Conservation (phyloP, 1,140 invertebrate genomes). For the Lerema accius region DNA sequence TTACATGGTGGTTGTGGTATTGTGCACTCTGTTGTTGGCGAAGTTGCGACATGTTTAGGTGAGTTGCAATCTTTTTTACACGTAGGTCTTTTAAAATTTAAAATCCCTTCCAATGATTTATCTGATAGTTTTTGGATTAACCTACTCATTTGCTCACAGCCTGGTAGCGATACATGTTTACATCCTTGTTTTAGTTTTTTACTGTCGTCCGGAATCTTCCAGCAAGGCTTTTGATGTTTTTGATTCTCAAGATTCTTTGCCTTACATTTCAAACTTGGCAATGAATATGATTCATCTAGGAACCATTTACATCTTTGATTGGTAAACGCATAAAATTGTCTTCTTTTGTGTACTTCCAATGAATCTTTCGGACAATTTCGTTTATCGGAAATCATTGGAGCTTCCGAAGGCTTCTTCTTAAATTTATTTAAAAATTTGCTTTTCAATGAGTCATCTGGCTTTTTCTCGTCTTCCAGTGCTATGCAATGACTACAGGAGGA, state of each 20-base stretch:
- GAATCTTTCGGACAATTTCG: conserved; percentile 64
- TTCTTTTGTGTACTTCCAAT: conserved; percentile 58
- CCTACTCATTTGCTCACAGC: conserved; percentile 41
- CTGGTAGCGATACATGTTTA: conserved; percentile 52
- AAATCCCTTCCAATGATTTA: conserved; percentile 39
- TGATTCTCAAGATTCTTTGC: conserved; percentile 32
- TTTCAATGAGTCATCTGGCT: conserved; percentile 32
- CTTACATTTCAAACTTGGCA: conserved; percentile 37
- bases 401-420: conserved; percentile 32
- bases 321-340: conserved; percentile 53
- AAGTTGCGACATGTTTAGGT: conserved; percentile 38
- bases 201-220: conserved; percentile 6
- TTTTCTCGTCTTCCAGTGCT: conserved; percentile 30
- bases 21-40: conserved; percentile 33
- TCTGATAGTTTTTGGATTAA: conserved; percentile 32
- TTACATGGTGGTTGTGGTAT: conserved; percentile 43
- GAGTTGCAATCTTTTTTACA: conserved; percentile 32
- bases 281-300: conserved; percentile 31
- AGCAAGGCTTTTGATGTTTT: conserved; percentile 31
- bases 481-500: conserved; percentile 47
- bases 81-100: conserved; percentile 40
- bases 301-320: conserved; percentile 54
- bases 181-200: conserved; percentile 31
- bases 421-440: conserved; percentile 45
- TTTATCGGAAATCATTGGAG: conserved; percentile 28